A percentile compares a stretch with the other conserved stretches of the same genome.
Conservation (phyloP, 2,113 vertebrate genomes). For the Notothenia rossii region DNA sequence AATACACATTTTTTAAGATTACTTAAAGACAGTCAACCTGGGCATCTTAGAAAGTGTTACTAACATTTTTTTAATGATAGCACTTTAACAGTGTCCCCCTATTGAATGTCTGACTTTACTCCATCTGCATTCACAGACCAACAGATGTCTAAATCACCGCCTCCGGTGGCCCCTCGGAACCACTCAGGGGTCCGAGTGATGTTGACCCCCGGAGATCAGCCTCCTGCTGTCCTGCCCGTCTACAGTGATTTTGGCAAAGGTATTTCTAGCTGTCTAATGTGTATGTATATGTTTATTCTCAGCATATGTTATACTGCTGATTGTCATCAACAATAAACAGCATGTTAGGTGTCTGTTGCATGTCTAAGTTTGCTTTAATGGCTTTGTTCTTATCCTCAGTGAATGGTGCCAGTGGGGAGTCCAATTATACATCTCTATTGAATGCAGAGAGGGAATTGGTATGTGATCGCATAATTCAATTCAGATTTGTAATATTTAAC, state of each 20-base stretch:
- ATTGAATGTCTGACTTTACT: neutral
- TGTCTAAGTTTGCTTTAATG: neutral
- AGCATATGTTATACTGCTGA: neutral
- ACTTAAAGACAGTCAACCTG: too few relatives aligned
- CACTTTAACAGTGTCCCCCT: neutral
- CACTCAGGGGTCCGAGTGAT: conserved; percentile 58
- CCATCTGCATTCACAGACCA: conserved; percentile 7
- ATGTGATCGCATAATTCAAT: neutral
- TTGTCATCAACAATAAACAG: neutral
- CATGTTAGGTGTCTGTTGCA: neutral
- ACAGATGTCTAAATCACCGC: conserved; percentile 65
- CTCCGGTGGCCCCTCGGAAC: conserved; percentile 53
- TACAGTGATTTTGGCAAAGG: conserved; percentile 33
- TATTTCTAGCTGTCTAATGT: neutral
- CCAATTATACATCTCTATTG: conserved; percentile 23
- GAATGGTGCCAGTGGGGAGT: conserved; percentile 40
- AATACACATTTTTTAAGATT: too few relatives aligned
- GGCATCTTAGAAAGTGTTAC: too few relatives aligned
- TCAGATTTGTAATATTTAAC: too few relatives aligned
- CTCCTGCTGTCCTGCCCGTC: neutral
- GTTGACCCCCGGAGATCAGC: conserved; percentile 28
- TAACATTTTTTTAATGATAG: too few relatives aligned
- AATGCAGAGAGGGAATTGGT: conserved; percentile 85
- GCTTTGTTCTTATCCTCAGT: conserved; percentile 58
- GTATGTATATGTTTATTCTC: neutral